These are phyloP conservation scores for Macrosoma leucophasiata DNA, from an alignment of 2,888 invertebrate genomes.

Conservation along the genomic window DNA sequence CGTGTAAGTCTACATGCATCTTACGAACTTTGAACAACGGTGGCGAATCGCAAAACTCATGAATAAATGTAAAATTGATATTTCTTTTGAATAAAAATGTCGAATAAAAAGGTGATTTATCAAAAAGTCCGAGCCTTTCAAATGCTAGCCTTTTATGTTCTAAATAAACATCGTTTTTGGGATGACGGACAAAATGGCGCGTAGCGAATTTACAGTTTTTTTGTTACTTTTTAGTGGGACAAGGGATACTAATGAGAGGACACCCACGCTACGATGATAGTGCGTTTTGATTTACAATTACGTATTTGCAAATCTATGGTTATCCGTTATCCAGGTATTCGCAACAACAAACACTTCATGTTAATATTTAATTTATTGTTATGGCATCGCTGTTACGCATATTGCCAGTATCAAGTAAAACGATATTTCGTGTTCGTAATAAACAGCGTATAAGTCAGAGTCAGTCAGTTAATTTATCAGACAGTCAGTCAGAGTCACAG, in stretches of 20 bases:
- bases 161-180: slow-evolving; percentile 72
- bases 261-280: slow-evolving; percentile 63
- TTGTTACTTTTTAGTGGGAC: slow-evolving; percentile 49
- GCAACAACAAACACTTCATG: no score
- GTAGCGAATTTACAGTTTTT: slow-evolving; percentile 48
- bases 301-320: no score
- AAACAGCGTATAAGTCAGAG: no score
- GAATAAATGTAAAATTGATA: slow-evolving; percentile 72
- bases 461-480: no score
- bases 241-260: slow-evolving; percentile 69
- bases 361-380: no score
- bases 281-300: slow-evolving; percentile 43
- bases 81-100: slow-evolving; percentile 63
- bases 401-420: no score
- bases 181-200: slow-evolving; percentile 63
- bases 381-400: no score
- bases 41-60: slow-evolving; percentile 70
- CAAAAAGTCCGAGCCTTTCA: slow-evolving; percentile 61
- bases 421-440: no score
- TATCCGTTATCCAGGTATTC: no score
- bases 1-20: no score
- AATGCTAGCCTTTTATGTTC: slow-evolving; percentile 57
- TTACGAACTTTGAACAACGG: slow-evolving; percentile 64
- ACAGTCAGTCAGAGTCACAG: no score
- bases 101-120: slow-evolving; percentile 72